Percentiles rank a stretch among this genome's conserved stretches.
phyloP scores from a whole-genome alignment of 2,888 invertebrate genomes.

The Pseudeuparius sepicola region DNA sequence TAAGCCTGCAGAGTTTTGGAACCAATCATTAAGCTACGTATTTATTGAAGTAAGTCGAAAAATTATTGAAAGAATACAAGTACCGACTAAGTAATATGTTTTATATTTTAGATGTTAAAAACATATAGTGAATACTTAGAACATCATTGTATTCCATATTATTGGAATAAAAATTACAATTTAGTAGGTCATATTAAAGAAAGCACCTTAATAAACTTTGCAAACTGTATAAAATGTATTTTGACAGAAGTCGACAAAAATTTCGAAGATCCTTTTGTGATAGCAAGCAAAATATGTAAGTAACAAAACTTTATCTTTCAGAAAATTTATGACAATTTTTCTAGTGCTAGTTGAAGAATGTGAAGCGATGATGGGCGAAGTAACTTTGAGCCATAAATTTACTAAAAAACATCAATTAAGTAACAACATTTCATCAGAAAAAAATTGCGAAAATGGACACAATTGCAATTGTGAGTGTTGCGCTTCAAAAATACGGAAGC shows the following conservation, averaged over 20 bases:
- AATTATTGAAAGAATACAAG: constrained; percentile 1
- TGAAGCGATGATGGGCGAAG: constrained; percentile 7
- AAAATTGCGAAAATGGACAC: too few species aligned
- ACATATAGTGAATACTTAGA: constrained; percentile 27
- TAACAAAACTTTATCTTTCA: constrained; percentile 12
- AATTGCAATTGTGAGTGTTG: too few species aligned
- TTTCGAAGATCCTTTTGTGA: constrained; percentile 26
- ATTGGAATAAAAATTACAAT: constrained; percentile 37
- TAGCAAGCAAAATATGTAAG: constrained; percentile 33
- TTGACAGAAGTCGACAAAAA: constrained; percentile 35
- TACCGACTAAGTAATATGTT: constrained; percentile 1
- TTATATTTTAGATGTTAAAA: constrained; percentile 34
- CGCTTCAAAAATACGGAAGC: constrained; percentile 1
- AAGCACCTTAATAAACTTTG: constrained; percentile 33
- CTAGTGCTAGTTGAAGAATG: constrained; percentile 8
- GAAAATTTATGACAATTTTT: constrained; percentile 3
- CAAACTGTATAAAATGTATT: constrained; percentile 37
- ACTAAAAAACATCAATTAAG: constrained; percentile 4
- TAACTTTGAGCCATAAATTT: constrained; percentile 9
- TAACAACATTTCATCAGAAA: too few species aligned
- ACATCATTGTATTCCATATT: constrained; percentile 31
- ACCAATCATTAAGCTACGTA: constrained; percentile 26
- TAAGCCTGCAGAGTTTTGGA: constrained; percentile 25
- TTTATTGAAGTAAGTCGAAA: constrained; percentile 33
- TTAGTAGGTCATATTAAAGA: constrained; percentile 33